A percentile compares a stretch with the other conserved stretches of the same genome.
Evolutionary conservation across 1,140 invertebrate genomes (phyloP).

Genomic region (Trachymyrmex septentrionalis): DNA sequence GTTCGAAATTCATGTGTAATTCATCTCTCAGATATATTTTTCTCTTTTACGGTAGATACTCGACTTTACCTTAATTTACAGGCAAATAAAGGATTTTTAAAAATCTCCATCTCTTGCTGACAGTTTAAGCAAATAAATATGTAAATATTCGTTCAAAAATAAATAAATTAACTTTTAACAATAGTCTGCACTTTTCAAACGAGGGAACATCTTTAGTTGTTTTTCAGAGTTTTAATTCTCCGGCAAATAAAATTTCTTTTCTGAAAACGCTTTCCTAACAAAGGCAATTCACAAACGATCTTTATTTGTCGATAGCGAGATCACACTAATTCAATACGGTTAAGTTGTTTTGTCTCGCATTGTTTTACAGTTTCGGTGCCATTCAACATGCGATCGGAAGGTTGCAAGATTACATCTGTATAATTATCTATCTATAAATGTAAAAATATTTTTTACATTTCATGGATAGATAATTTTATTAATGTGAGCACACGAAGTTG

Average conservation of each 20-base stretch:
- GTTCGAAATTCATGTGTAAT: neutral
- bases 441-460: neutral
- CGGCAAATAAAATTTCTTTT: neutral
- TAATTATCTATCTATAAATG: too few relatives aligned
- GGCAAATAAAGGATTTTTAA: neutral
- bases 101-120: neutral
- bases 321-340: neutral
- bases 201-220: neutral
- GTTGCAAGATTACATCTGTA: neutral
- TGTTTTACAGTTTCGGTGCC: neutral
- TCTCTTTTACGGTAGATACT: neutral
- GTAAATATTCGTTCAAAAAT: conserved; percentile 1
- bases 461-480: neutral
- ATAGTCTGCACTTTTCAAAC: neutral
- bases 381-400: neutral
- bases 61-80: neutral
- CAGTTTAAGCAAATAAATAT: conserved; percentile 28
- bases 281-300: neutral
- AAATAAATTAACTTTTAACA: conserved; percentile 27
- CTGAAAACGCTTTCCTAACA: neutral
- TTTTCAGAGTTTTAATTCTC: neutral
- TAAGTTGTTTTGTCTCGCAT: neutral
- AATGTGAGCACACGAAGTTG: neutral
- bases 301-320: conserved; percentile 15
- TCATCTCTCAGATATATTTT: conserved; percentile 29